Conservation (phyloP, 2,113 vertebrate species). For the Struthio camelus region DNA sequence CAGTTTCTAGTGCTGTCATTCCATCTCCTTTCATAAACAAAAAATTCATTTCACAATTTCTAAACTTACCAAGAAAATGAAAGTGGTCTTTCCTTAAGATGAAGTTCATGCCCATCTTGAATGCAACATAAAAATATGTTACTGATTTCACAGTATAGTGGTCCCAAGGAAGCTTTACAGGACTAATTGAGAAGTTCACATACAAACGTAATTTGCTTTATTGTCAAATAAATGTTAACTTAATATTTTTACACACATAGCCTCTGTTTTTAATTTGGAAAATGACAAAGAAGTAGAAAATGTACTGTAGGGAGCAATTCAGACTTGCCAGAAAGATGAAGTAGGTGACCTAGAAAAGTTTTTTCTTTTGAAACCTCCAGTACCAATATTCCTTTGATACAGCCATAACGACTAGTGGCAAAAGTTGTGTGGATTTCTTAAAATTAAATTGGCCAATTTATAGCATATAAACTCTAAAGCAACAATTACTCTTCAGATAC, state of each 20-base stretch:
- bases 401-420: conserved; percentile 19
- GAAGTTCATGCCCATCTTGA: not conserved
- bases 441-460: conserved; percentile 30
- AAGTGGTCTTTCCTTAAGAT: not conserved
- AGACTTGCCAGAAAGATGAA: conserved; percentile 22
- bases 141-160: conserved; percentile 37
- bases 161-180: conserved; percentile 49
- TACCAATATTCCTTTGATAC: conserved; percentile 23
- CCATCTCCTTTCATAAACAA: not conserved
- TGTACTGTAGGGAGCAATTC: conserved; percentile 21
- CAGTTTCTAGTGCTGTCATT: not conserved
- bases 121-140: conserved; percentile 31
- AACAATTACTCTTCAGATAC: not conserved
- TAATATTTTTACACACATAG: conserved; percentile 60
- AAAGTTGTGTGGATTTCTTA: not conserved
- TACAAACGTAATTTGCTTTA: conserved; percentile 70
- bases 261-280: conserved; percentile 70
- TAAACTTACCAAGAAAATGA: conserved; percentile 1
- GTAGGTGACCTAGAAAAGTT: conserved; percentile 50
- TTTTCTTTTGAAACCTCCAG: conserved; percentile 26
- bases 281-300: conserved; percentile 55
- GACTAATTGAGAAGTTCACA: conserved; percentile 70
- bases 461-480: not conserved
- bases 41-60: not conserved
- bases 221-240: conserved; percentile 74